phyloP scores from a whole-genome alignment of 2,797 vertebrate species.

The Scarus forsteni region DNA sequence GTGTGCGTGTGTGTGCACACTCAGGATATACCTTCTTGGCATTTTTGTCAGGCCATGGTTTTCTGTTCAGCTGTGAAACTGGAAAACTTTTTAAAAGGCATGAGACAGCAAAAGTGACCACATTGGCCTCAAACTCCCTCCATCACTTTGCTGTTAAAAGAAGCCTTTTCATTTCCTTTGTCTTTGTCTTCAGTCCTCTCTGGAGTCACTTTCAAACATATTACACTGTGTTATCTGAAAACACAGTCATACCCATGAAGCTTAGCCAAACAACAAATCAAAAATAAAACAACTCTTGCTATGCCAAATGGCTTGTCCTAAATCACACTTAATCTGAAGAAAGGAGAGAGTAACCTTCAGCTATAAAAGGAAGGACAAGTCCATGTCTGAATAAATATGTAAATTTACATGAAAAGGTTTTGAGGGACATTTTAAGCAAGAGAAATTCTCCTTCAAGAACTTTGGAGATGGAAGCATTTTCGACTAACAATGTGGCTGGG shows the following conservation, averaged over 20 bases:
- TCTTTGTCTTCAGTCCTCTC: constrained; percentile 41
- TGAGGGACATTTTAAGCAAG: background rate
- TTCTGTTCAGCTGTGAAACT: constrained; percentile 40
- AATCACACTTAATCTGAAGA: constrained; percentile 28
- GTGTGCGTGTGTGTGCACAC: background rate
- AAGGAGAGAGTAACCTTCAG: constrained; percentile 51
- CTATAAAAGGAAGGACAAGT: constrained; percentile 18
- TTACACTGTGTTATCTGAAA: constrained; percentile 45
- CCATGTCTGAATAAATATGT: constrained; percentile 1
- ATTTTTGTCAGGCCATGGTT: constrained; percentile 42
- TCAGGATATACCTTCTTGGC: constrained; percentile 31
- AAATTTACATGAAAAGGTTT: constrained; percentile 16
- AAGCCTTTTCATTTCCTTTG: constrained; percentile 42
- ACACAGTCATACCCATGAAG: constrained; percentile 36
- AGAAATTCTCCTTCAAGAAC: background rate
- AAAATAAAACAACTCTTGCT: constrained; percentile 31
- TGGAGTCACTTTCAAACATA: constrained; percentile 64
- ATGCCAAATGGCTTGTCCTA: constrained; percentile 60
- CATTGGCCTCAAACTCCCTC: constrained; percentile 14
- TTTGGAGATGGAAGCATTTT: background rate
- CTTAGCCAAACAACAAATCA: constrained; percentile 49
- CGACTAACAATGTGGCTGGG: background rate
- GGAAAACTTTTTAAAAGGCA: constrained; percentile 57
- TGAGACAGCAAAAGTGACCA: constrained; percentile 39
- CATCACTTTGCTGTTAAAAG: constrained; percentile 32